Base-by-base conservation (phyloP, 1,140 invertebrate genomes). In the Geopemphigus sp. region DNA sequence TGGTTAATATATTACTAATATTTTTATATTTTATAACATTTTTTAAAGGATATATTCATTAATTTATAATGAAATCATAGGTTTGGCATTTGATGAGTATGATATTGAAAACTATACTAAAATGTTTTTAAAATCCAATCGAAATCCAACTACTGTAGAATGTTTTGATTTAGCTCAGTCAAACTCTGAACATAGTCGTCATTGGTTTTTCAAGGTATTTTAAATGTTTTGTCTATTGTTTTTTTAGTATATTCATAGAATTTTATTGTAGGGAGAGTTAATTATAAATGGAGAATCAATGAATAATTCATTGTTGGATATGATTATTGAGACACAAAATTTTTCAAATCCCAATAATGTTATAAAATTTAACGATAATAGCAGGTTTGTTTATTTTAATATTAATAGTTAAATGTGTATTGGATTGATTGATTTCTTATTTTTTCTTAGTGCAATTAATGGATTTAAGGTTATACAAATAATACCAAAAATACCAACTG, bases 101-200 rank as follows among this genome's bases (percentile, higher is more conserved):
- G 95, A 97, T 86, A 86, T 97, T 82, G 89, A 94, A 61, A 96
- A 92, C 84, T 96, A 97, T 83, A 92, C 91, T 57, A 87, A 94
- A 82, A 84, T 97, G 17, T 97, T 96, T 87, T 86, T 88, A 80
- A 92, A 93, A 82, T 86, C 97, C 1, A 92, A 94, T 82, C 88
- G 96, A 63, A 97, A 99, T 88, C 97, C 97, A 19, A 99, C 97
- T 0, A 98, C 94, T 85, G 96, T 98, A 0, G 97, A 99, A 86
- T 93, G 97, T 83, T 98, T 98, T 88, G 97, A 99, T 88, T 89
- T 98, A 70, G 97, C 97, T n/a, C 97, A 99, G 86, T 97, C 95
- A 22, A 99, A 99, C 85, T 97, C 94, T 86, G 94, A 97, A 85
- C 94, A 96, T 84, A 95, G 94, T 80, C 87, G 94, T 11, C 94